A percentile compares a stretch with the other conserved stretches of the same genome.
Conservation (phyloP, 1,140 invertebrate genomes). For the Apocrypta bakeri region DNA sequence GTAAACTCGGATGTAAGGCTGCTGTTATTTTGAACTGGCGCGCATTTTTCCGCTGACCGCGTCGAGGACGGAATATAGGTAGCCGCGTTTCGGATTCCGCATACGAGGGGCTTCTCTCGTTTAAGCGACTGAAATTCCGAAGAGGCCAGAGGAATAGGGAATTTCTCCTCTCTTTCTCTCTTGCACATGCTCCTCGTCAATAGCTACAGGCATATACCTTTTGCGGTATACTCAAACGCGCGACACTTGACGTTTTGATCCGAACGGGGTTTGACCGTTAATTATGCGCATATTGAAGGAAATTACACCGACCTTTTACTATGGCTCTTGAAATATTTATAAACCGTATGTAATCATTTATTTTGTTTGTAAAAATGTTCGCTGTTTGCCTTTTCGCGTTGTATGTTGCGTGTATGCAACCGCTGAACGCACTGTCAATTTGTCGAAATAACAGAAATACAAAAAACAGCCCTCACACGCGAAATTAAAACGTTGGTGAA, state of each 20-base stretch:
- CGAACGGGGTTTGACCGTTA: conserved; percentile 1
- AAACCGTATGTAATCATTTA: neutral
- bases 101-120: neutral
- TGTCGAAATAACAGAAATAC: neutral
- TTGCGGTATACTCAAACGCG: neutral
- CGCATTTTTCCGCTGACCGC: neutral
- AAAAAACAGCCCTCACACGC: neutral
- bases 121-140: conserved; percentile 15
- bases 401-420: too few species aligned
- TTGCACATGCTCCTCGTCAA: neutral
- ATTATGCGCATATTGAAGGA: conserved; percentile 23
- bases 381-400: too few species aligned
- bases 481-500: neutral
- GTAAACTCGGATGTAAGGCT: conserved; percentile 20
- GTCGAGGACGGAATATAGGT: too few species aligned
- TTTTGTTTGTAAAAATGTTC: neutral
- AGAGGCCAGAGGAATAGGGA: conserved; percentile 13
- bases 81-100: conserved; percentile 7
- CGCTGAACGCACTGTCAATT: neutral
- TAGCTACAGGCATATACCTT: too few species aligned
- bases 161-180: conserved; percentile 19
- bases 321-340: neutral
- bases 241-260: conserved; percentile 39
- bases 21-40: neutral
- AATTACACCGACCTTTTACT: neutral